These are phyloP conservation scores for Pocillopora damicornis DNA, from an alignment of 64 coral and sea anemone genomes.

Conservation along the genomic window DNA sequence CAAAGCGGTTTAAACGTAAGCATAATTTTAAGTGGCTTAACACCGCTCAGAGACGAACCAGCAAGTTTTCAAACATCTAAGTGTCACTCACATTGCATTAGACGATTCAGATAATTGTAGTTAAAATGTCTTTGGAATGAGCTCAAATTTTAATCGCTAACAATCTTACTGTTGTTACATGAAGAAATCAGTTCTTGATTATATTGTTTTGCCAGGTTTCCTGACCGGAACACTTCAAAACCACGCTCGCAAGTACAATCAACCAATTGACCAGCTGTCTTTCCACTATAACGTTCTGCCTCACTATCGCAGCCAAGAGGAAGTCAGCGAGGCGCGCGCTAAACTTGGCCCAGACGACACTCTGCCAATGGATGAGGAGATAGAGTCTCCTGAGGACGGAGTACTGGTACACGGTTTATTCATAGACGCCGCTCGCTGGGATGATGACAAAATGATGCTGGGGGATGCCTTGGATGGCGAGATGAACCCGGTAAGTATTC, in stretches of 20 bases:
- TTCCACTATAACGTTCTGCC: conserved; percentile 83
- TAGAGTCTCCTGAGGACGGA: conserved; percentile 74
- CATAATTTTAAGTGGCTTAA: no score
- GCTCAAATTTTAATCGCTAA: background rate
- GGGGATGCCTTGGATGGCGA: conserved; percentile 81
- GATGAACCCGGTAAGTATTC: conserved; percentile 90
- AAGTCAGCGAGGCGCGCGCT: conserved; percentile 69
- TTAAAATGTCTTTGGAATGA: no score
- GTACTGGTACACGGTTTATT: conserved; percentile 93
- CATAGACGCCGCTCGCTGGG: conserved; percentile 86
- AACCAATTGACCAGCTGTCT: conserved; percentile 93
- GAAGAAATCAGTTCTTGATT: background rate
- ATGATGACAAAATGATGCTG: conserved; percentile 86
- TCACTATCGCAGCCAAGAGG: conserved; percentile 91
- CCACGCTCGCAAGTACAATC: conserved; percentile 98
- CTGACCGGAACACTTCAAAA: conserved; percentile 96
- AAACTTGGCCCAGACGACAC: conserved; percentile 69
- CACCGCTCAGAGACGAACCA: no score
- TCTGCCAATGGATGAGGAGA: conserved; percentile 68
- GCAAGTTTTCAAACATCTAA: no score
- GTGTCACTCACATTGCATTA: no score
- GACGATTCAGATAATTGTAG: no score
- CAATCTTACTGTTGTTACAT: background rate
- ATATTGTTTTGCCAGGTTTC: conserved; percentile 57
- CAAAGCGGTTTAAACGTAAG: no score